Percentiles rank a stretch among this genome's conserved stretches.
phyloP scores from a whole-genome alignment of 2,888 invertebrate genomes.

The Troilus luridus region DNA sequence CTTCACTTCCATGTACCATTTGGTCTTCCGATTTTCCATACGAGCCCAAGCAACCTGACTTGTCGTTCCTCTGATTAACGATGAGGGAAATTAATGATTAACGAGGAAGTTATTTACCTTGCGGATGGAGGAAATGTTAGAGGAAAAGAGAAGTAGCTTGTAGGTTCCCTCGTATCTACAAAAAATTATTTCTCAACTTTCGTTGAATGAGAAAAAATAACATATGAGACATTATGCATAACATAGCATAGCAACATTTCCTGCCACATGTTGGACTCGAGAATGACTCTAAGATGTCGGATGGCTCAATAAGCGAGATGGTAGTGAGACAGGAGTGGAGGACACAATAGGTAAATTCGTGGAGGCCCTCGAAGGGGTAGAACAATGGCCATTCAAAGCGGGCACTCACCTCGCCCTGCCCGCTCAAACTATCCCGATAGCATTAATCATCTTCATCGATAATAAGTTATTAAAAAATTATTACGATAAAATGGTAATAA shows the following conservation, averaged over 20 bases:
- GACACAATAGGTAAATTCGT: slow-evolving; percentile 55
- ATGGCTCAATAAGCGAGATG: not conserved
- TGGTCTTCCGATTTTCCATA: too few relatives aligned
- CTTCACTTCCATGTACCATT: too few relatives aligned
- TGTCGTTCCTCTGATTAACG: too few relatives aligned
- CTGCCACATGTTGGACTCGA: not conserved
- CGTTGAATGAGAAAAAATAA: not conserved
- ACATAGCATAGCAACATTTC: too few relatives aligned
- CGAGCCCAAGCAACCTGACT: too few relatives aligned
- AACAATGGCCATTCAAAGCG: slow-evolving; percentile 49
- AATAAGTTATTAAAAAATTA: not conserved
- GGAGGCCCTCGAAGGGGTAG: slow-evolving; percentile 46
- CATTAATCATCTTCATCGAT: not conserved
- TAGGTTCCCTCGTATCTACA: too few relatives aligned
- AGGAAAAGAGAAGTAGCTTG: too few relatives aligned
- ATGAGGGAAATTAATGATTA: too few relatives aligned
- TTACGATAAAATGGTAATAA: too few relatives aligned
- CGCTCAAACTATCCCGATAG: not conserved
- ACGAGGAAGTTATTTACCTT: too few relatives aligned
- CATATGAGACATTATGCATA: not conserved
- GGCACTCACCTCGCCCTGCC: slow-evolving; percentile 33
- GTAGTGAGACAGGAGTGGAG: not conserved
- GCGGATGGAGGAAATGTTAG: too few relatives aligned
- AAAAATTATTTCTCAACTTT: not conserved
- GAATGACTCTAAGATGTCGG: not conserved